phyloP scores from a whole-genome alignment of 2,797 vertebrate species.

The Sphenodon punctatus region DNA sequence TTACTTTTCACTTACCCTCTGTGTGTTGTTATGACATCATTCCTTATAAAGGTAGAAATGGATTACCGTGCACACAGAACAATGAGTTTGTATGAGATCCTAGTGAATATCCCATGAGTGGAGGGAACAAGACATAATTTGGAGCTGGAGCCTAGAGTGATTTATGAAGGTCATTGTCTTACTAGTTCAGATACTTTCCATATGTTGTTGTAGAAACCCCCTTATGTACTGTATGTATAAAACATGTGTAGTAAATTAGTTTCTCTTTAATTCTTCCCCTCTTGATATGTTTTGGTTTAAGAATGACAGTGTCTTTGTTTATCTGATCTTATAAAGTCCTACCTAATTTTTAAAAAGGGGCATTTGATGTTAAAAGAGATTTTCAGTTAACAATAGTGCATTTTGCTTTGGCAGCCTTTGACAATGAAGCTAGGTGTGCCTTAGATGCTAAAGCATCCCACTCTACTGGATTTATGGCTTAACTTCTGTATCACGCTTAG shows the following conservation, averaged over 20 bases:
- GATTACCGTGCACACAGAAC: slow-evolving; percentile 64
- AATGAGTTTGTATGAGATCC: slow-evolving; percentile 70
- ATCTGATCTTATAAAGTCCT: slow-evolving; percentile 50
- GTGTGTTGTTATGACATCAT: slow-evolving; percentile 73
- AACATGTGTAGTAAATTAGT: slow-evolving; percentile 79
- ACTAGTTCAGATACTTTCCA: slow-evolving; percentile 81
- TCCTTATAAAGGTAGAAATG: slow-evolving; percentile 68
- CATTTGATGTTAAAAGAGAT: slow-evolving; percentile 40
- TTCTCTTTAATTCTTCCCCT: slow-evolving; percentile 67
- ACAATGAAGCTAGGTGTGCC: slow-evolving; percentile 34
- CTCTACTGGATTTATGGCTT: slow-evolving; percentile 67
- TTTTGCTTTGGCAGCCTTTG: slow-evolving; percentile 17
- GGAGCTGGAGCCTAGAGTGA: slow-evolving; percentile 76
- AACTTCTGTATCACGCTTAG: slow-evolving; percentile 68
- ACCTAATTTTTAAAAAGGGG: slow-evolving; percentile 8
- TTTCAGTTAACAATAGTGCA: slow-evolving; percentile 48
- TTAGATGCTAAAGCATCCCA: slow-evolving; percentile 41
- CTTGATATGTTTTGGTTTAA: slow-evolving; percentile 70
- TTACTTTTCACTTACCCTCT: slow-evolving; percentile 30
- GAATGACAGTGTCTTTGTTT: slow-evolving; percentile 66
- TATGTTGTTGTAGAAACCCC: slow-evolving; percentile 73
- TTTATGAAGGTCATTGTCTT: slow-evolving; percentile 83
- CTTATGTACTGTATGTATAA: slow-evolving; percentile 73
- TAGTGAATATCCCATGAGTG: slow-evolving; percentile 74
- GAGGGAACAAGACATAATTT: slow-evolving; percentile 76